Base-by-base conservation (phyloP, 2,113 vertebrate genomes). In the Meleagris gallopavo region DNA sequence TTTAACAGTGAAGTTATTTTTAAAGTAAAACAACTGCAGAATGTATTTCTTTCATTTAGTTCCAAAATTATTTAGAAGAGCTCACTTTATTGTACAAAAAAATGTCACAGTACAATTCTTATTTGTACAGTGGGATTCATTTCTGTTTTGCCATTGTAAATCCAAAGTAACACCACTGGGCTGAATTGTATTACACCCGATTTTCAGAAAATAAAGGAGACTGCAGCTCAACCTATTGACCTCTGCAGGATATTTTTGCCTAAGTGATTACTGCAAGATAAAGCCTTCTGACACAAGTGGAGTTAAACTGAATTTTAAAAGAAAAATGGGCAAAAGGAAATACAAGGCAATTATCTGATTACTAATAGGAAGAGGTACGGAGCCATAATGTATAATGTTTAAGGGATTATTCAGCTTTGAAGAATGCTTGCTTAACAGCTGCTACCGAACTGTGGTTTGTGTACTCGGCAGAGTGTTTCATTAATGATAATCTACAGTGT, bases 391-490 rank as follows among this genome's bases (percentile, higher is more conserved):
- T 92, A 83, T 73, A 93, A 93, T 86, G 86, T 93, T 96, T 92
- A 95, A 83, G 86, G 96, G 91, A 96, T 81, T 82, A 96, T 72
- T 80, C 67, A 90, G 78, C 70, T 97, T 95, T 96, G 91, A 96
- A 95, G 43, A 97, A 85, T 88, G 81, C 93, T 94, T 95, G 95
- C 91, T 94, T 94, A 94, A 95, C 71, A 96, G 79, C 84, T 97
- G 93, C 94, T 92, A 73, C 87, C 1, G 32, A 90, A 91, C 82
- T 84, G 71, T 82, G 75, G 89, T 76, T 78, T 94, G 70, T 67
- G 88, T 72, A 93, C 90, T 96, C 95, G 85, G 81, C 65, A 89
- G 72, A 89, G 82, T 82, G 94, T 96, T 96, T 96, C 92, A 96
- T 96, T 96, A 97, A 94, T 93, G 91, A 87, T 85, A 89, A 67